Conservation (phyloP, 2,113 vertebrate genomes). For the Girardinichthys multiradiatus region DNA sequence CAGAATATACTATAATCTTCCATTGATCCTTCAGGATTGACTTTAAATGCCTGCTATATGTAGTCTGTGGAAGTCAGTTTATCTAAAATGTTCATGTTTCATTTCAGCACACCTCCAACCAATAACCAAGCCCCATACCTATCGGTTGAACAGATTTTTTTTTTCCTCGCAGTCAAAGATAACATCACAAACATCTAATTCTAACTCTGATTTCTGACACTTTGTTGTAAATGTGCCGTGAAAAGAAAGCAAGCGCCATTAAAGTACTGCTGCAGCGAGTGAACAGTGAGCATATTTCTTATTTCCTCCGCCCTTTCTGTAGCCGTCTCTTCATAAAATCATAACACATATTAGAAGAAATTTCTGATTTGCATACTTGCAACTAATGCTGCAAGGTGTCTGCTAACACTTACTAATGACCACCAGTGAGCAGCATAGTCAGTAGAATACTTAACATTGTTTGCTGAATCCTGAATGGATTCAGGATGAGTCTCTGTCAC, state of each 20-base stretch:
- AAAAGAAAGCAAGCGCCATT: neutral
- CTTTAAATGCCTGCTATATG: too few relatives aligned
- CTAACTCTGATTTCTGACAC: too few relatives aligned
- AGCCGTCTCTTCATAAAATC: neutral
- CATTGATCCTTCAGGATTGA: too few relatives aligned
- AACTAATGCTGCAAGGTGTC: neutral
- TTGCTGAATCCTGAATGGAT: slow-evolving; percentile 46
- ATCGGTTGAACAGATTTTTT: too few relatives aligned
- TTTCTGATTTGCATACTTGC: slow-evolving; percentile 1
- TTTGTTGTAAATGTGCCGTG: too few relatives aligned
- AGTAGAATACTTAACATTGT: slow-evolving; percentile 50
- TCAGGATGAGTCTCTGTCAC: slow-evolving; percentile 24
- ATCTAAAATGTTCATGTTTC: too few relatives aligned
- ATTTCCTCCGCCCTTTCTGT: neutral
- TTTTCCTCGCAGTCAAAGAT: too few relatives aligned
- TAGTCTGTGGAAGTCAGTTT: too few relatives aligned
- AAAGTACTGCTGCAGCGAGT: neutral
- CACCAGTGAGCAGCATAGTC: neutral
- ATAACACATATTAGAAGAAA: neutral
- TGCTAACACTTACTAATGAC: slow-evolving; percentile 3
- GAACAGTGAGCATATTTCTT: neutral
- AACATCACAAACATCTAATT: too few relatives aligned
- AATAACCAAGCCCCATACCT: too few relatives aligned
- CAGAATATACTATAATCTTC: too few relatives aligned
- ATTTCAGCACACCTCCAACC: too few relatives aligned